Evolutionary conservation across 2,797 vertebrate species (phyloP).

Genomic region (Xiphophorus birchmanni): DNA sequence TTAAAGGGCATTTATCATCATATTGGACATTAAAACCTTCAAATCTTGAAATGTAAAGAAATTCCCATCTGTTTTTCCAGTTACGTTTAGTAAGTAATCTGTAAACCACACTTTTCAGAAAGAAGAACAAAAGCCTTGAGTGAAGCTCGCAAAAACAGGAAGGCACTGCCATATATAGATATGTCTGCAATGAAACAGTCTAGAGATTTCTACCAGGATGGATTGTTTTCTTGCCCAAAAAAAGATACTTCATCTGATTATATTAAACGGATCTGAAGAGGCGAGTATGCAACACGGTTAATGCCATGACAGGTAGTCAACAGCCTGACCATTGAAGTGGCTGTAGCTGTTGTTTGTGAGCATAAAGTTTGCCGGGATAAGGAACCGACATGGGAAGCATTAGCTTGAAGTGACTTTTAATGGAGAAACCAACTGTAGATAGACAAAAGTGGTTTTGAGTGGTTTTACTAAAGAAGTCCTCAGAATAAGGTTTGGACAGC

Average conservation of each 20-base stretch:
- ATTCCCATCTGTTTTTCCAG: neutral
- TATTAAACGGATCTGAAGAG: neutral
- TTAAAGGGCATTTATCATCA: constrained; percentile 1
- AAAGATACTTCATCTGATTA: neutral
- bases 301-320: neutral
- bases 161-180: neutral
- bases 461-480: neutral
- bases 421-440: neutral
- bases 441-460: neutral
- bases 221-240: neutral
- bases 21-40: neutral
- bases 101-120: neutral
- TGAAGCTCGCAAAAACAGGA: neutral
- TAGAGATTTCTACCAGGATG: neutral
- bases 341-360: neutral
- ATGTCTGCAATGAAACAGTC: neutral
- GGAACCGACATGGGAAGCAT: neutral
- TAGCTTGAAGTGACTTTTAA: neutral
- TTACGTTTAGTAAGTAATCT: neutral
- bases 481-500: neutral
- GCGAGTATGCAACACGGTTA: neutral
- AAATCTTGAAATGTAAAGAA: neutral
- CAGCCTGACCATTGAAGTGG: neutral
- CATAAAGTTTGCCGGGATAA: neutral
- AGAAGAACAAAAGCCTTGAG: neutral